Percentiles rank a stretch among this genome's conserved stretches.
Evolutionary conservation across 2,797 vertebrate genomes (phyloP).

Genomic region (Anguilla megastoma): DNA sequence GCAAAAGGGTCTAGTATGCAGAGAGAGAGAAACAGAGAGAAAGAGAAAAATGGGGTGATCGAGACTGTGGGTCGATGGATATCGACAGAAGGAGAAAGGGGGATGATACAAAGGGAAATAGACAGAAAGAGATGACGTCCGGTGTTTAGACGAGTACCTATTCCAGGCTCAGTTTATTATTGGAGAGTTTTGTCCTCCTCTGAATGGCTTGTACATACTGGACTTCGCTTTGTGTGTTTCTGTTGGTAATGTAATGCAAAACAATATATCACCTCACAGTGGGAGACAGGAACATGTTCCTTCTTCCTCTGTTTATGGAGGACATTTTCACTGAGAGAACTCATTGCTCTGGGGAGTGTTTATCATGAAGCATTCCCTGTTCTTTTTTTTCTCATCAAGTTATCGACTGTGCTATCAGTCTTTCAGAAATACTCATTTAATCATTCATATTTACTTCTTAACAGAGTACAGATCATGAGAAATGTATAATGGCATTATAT

Average conservation of each 20-base stretch:
- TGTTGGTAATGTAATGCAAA: not conserved
- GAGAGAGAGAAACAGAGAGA: not conserved
- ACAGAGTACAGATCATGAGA: not conserved
- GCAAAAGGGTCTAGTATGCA: conserved; percentile 46
- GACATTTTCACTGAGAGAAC: not conserved
- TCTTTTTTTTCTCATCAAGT: conserved; percentile 47
- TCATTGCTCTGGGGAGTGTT: not conserved
- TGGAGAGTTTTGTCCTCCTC: conserved; percentile 44
- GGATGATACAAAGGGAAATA: conserved; percentile 44
- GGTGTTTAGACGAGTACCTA: conserved; percentile 33
- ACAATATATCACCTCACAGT: not conserved
- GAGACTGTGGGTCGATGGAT: conserved; percentile 24
- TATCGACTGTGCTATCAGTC: conserved; percentile 42
- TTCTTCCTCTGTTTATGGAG: not conserved
- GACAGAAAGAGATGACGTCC: not conserved
- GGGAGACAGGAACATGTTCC: not conserved
- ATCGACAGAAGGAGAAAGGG: conserved; percentile 26
- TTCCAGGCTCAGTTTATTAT: conserved; percentile 27
- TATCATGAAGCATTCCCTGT: conserved; percentile 30
- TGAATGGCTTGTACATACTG: conserved; percentile 33
- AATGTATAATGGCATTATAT: not conserved
- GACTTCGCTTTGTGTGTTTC: conserved; percentile 9
- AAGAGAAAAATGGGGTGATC: not conserved
- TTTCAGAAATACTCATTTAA: not conserved
- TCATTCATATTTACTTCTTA: conserved; percentile 4